Conservation (phyloP, 2,113 vertebrate species). For the Clinocottus analis region DNA sequence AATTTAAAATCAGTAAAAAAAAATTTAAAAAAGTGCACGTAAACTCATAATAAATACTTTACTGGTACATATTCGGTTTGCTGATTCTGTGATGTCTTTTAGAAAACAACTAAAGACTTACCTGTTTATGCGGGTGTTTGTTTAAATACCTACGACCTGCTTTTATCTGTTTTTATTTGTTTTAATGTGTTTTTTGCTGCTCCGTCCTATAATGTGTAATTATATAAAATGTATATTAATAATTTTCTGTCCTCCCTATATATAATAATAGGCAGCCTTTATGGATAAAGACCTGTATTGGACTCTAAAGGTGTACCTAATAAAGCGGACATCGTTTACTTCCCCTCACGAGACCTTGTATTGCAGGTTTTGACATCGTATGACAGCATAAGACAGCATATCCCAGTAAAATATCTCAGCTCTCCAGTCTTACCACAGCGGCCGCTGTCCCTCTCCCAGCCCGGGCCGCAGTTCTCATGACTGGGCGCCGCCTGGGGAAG, state of each 20-base stretch:
- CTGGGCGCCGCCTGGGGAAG: slow-evolving; percentile 74
- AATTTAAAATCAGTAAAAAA: no score
- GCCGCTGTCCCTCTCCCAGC: slow-evolving; percentile 88
- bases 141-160: no score
- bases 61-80: no score
- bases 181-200: no score
- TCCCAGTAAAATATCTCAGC: neutral
- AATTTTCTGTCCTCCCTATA: neutral
- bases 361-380: neutral
- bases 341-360: neutral
- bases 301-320: neutral
- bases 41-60: no score
- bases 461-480: slow-evolving; percentile 82
- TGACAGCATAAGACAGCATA: neutral
- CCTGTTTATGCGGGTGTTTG: no score
- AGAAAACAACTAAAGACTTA: no score
- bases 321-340: neutral
- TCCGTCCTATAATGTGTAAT: no score
- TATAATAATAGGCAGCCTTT: neutral
- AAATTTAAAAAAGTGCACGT: no score
- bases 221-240: no score
- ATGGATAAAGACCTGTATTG: neutral
- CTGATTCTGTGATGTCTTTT: no score
- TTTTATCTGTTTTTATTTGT: no score
- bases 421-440: slow-evolving; percentile 92